Evolutionary conservation across 2,113 vertebrate genomes (phyloP), one percentile per base, ranked within the genome.

Genomic region (Crotalus horridus): DNA sequence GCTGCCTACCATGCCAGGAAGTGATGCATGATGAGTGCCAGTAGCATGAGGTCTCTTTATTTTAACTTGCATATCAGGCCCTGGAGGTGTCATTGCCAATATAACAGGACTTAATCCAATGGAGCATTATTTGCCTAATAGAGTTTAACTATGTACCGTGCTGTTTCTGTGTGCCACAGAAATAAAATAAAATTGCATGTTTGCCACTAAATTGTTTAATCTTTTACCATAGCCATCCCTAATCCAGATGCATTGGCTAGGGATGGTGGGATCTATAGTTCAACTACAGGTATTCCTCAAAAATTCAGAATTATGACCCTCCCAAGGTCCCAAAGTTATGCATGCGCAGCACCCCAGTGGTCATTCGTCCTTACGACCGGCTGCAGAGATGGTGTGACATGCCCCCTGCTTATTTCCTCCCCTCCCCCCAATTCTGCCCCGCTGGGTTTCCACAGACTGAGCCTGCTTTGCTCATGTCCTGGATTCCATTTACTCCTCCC

Each of bases 1-100:
- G 64, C 64, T 96, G 53, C 92, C 29, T 90, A 11, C 54, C 81
- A 48, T 88, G 93, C 93, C 46, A 85, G 91, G 93, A 94, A 93
- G 6, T 86, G 93, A 51, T 54, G 93, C 43, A 59, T 11, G 39
- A 54, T 11, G 91, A 86, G 81, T 91, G 51, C 55, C 93, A 74
- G 0, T 91, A 21, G 33, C 91, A 91, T 89, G 48, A 0, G 1
- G 46, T 6, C 2, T 94, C 92, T 93, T 86, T 89, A 90, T 94
- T 91, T 93, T 56, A 93, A 94, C 3, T 90, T 56, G 1, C 81
- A 93, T 93, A 94, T 94, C 92, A 91, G 3, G 0, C 87, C 81
- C 90, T 51, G 2, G 0, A 89, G 1, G 0, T 88, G 26, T 58
- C 89, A 39, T 1, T 0, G 58, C 2, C 43, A 11, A 0, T 2